Base-by-base conservation (phyloP, 2,797 vertebrate genomes). In the Lutjanus argentimaculatus region DNA sequence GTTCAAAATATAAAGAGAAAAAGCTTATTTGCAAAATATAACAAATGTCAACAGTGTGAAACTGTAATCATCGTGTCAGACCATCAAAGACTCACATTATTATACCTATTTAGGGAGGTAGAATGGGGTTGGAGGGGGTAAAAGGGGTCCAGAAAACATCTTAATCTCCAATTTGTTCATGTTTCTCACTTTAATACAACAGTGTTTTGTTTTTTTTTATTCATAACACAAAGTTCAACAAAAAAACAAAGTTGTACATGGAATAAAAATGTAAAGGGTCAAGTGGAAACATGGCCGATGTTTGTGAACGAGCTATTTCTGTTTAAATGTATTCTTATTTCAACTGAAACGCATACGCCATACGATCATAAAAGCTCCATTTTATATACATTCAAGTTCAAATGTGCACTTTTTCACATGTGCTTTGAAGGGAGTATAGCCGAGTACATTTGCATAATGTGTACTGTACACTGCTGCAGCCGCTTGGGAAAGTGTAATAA, bases 381-480 rank as follows among this genome's bases (percentile, higher is more conserved):
- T 75, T 66, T 63, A 25, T 49, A 55, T 72, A 49, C 67, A 61
- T 69, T 82, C 52, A 62, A 53, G 62, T 80, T 78, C 30, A 79
- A 56, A 75, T 76, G 52, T 53, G 68, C 30, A 77, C 46, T 74
- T 66, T 56, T 77, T 70, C 57, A 77, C 49, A 69, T 43, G 22
- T 64, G 42, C 55, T 74, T 80, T 77, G 63, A 62, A 86, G 43
- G 53, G 42, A 55, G 56, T 80, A 30, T 49, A 58, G 61, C 15
- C 3, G 13, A 62, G 56, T 17, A 56, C 17, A 82, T 85, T 81
- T 85, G 69, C 77, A 81, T 86, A 81, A 84, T 72, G 67, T 69
- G 69, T 48, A 63, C 58, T 72, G n/a, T 63, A 70, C 45, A 67
- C 10, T 42, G 69, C 68, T 59, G 51, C 17, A 19, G 64, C 49